Evolutionary conservation across 92 coral and sea anemone species (phyloP).

Genomic region (Umimayanthus kanabou): DNA sequence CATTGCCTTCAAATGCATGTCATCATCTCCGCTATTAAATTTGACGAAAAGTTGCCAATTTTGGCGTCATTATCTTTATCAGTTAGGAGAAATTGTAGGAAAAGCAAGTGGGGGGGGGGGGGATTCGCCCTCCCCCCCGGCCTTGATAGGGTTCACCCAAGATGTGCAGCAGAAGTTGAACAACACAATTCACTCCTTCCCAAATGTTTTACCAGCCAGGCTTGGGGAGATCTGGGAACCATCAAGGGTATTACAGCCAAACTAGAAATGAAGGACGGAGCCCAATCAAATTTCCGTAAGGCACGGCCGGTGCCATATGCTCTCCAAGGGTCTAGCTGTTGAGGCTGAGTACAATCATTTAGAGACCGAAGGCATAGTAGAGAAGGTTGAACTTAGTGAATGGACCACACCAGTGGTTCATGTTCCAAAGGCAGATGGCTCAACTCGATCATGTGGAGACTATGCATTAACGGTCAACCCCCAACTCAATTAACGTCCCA

Average conservation of each 20-base stretch:
- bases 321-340: constrained; percentile 30
- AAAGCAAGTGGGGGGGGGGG: no score
- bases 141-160: no score
- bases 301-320: constrained; percentile 47
- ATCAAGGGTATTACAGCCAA: constrained; percentile 1
- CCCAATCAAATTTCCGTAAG: constrained; percentile 51
- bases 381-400: constrained; percentile 45
- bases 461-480: constrained; percentile 47
- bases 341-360: constrained; percentile 42
- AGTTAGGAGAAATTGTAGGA: no score
- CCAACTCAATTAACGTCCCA: constrained; percentile 42
- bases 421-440: constrained; percentile 41
- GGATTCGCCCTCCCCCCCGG: no score
- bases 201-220: no score
- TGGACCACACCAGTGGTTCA: constrained; percentile 58
- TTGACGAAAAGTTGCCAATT: no score
- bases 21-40: no score
- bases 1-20: no score
- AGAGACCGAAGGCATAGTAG: constrained; percentile 36
- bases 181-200: no score
- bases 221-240: no score
- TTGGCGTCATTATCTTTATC: no score
- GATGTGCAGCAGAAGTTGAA: no score
- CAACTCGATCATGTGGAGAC: constrained; percentile 57
- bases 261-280: constrained; percentile 36